These are phyloP conservation scores for Sciaenops ocellatus DNA, from an alignment of 2,797 vertebrate genomes.

Conservation along the genomic window DNA sequence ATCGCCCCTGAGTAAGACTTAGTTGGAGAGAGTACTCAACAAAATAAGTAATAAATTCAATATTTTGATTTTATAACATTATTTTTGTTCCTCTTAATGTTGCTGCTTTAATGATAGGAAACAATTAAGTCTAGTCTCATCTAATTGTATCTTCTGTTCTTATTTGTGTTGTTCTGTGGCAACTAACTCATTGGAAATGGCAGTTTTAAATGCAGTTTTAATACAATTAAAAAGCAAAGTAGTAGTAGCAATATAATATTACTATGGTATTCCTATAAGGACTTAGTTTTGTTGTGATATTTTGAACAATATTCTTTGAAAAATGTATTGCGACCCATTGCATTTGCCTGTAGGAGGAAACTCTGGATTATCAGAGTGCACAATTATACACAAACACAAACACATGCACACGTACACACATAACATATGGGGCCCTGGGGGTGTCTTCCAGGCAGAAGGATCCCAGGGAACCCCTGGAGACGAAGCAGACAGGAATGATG, in stretches of 20 bases:
- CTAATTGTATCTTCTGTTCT: not conserved
- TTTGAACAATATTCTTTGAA: not conserved
- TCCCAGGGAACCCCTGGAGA: conserved; percentile 62
- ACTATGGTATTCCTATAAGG: not conserved
- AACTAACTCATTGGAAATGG: not conserved
- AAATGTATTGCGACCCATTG: not conserved
- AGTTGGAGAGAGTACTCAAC: conserved; percentile 31
- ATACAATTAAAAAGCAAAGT: not conserved
- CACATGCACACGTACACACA: conserved; percentile 25
- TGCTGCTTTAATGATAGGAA: not conserved
- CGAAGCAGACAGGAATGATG: conserved; percentile 35
- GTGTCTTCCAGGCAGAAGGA: conserved; percentile 67
- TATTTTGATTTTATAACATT: conserved; percentile 10
- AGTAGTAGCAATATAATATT: not conserved
- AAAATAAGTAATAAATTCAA: not conserved
- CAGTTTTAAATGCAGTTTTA: not conserved
- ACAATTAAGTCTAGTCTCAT: not conserved
- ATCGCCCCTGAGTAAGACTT: conserved; percentile 43
- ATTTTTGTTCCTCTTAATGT: not conserved
- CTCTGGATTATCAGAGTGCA: conserved; percentile 20
- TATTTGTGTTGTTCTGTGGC: not conserved
- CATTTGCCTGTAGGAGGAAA: conserved; percentile 33
- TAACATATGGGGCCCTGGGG: conserved; percentile 72
- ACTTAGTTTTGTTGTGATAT: not conserved
- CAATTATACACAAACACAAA: conserved; percentile 18